Percentiles rank a stretch among this genome's conserved stretches.
phyloP scores from a whole-genome alignment of 2,888 invertebrate genomes.

The Coremacera marginata region DNA sequence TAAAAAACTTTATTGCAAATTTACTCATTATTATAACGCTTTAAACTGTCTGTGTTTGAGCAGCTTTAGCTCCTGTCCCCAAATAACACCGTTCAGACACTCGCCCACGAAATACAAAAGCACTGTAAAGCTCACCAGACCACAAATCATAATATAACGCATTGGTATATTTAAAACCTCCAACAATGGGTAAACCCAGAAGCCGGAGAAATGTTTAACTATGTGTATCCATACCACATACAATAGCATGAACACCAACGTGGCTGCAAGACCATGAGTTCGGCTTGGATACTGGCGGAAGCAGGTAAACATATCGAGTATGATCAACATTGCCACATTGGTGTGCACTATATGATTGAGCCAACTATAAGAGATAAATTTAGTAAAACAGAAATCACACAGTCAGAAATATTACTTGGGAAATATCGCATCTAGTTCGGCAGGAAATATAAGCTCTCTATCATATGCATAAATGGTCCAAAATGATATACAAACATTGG shows the following conservation, averaged over 20 bases:
- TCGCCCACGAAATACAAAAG: constrained; percentile 80
- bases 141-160: constrained; percentile 78
- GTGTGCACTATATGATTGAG: constrained; percentile 93
- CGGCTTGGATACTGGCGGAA: constrained; percentile 82
- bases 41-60: constrained; percentile 41
- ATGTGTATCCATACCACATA: constrained; percentile 85
- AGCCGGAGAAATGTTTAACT: constrained; percentile 78
- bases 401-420: constrained; percentile 71
- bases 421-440: constrained; percentile 82
- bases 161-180: constrained; percentile 79
- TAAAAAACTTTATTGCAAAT: not conserved
- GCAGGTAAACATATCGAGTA: constrained; percentile 80
- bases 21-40: not conserved
- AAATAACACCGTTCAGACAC: constrained; percentile 75
- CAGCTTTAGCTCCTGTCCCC: constrained; percentile 76
- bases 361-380: constrained; percentile 73
- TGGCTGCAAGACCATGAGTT: constrained; percentile 74
- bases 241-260: constrained; percentile 75
- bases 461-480: constrained; percentile 91
- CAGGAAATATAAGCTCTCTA: constrained; percentile 89
- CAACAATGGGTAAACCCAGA: constrained; percentile 93
- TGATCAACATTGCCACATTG: constrained; percentile 80
- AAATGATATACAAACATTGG: constrained; percentile 86
- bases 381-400: not conserved
- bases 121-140: constrained; percentile 73